Evolutionary conservation across 2,113 vertebrate species (phyloP).

Genomic region (Ornithorhynchus anatinus): DNA sequence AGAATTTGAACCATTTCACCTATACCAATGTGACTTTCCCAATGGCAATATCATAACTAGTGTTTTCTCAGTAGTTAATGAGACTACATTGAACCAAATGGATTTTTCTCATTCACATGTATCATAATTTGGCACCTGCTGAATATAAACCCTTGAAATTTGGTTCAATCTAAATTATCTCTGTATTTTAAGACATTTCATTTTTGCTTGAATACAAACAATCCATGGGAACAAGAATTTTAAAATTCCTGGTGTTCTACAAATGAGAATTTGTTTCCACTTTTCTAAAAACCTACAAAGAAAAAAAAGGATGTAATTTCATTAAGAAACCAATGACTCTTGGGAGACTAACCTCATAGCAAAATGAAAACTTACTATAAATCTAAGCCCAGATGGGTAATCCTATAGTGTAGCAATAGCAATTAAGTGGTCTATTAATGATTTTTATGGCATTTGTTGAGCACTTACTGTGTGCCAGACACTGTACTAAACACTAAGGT

Average conservation of each 20-base stretch:
- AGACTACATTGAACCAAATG: not conserved
- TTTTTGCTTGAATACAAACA: not conserved
- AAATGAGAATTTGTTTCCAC: not conserved
- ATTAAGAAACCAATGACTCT: not conserved
- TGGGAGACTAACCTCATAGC: not conserved
- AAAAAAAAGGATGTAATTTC: not conserved
- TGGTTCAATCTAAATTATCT: not conserved
- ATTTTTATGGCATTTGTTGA: no score
- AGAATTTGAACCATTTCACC: not conserved
- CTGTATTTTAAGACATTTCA: not conserved
- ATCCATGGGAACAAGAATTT: not conserved
- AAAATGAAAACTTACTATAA: not conserved
- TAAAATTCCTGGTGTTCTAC: not conserved
- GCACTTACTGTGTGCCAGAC: no score
- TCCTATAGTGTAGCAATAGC: rapidly evolving
- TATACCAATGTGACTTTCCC: not conserved
- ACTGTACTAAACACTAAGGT: no score
- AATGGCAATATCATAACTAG: not conserved
- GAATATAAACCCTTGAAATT: not conserved
- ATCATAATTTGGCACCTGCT: slow-evolving; percentile 24
- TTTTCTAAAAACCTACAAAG: not conserved
- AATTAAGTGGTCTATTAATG: not conserved
- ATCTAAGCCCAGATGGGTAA: not conserved
- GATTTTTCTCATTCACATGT: slow-evolving; percentile 22
- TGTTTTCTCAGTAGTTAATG: slow-evolving; percentile 11